Base-by-base conservation (phyloP, 2,888 invertebrate genomes). In the Drosophila algonquin region DNA sequence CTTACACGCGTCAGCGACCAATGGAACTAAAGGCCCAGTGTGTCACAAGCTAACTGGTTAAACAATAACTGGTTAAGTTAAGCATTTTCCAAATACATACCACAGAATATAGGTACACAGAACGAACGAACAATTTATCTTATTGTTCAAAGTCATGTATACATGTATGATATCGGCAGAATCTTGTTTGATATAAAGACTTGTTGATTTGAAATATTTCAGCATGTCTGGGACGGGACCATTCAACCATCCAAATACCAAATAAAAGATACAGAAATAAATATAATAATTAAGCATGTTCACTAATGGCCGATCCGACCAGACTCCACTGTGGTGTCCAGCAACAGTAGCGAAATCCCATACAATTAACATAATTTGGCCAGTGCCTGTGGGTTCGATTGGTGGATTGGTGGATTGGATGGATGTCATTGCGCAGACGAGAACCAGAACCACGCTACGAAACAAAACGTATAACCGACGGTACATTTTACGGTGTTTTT, bases 301-400 rank as follows among this genome's bases (percentile, higher is more conserved):
- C 59, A 63, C 72, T 75, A 75, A 75, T 75, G 71, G 74, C 60
- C 14, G n/a, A 40, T 7, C 6, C 40, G 40, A 40, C 6, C 14
- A 14, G 40, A 24, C 24, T 24, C 24, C 4, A 24, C 24, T 24
- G 3, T 58, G 67, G 53, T 56, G 40, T 48, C 68, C 58, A 27
- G 71, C 71, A 70, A 75, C 75, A 75, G 75, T 75, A 75, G 75
- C 75, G 75, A 72, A 71, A 57, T 75, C 71, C 57, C 63, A 52
- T 52, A 72, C 72, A 63, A 75, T 75, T 75, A 75, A 63, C 75
- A 75, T 75, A 69, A 75, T 75, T 75, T 71, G 71, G 59, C 60
- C 57, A 52, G 47, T 62, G 53, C 44, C 57, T 55, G 55, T 40
- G 35, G 45, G 56, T 62, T 60, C 56, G 65, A 67, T 51, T 62